Evolutionary conservation across 2,797 vertebrate species (phyloP), one percentile per base, ranked within the genome.

Genomic region (Sebastes reedi): DNA sequence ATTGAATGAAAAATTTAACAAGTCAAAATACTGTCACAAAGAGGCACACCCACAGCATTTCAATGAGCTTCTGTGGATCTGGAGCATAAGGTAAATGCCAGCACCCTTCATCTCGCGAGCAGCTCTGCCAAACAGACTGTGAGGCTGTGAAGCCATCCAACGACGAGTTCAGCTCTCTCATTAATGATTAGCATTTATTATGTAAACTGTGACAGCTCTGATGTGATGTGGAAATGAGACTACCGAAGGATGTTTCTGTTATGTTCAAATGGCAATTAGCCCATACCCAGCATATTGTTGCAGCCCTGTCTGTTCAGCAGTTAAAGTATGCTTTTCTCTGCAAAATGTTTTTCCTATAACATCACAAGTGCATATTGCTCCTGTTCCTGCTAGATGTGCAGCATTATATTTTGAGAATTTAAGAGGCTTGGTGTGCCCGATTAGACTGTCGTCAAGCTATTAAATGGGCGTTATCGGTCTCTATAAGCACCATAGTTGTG

Each of bases 1-100:
- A 85, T 24, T 55, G 80, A 74, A 93, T 94, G 42, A 93, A 94
- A 94, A 88, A 89, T 92, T 92, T 42, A 94, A 91, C 91, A 88
- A 87, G 83, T 90, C 58, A 80, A 91, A 91, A 84, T 65, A 75
- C 67, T 76, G 90, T 88, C 60, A 79, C 1, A 61, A 78, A 10
- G 82, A 69, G 88, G 81, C 91, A 92, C 91, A 79, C 90, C 92
- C 91, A 71, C 71, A n/a, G 88, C 89, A 92, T 93, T 85, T 93
- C 85, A 92, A 91, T 93, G 89, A 91, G 91, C 79, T 72, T 78
- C 81, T 80, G 80, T 90, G 82, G 78, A 82, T 90, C 27, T 81
- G 54, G 50, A 89, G 72, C 80, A 75, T 68, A 69, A 87, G 77
- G 82, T 90, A 89, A 92, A 93, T 92, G 91, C 90, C 91, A 93